These are phyloP conservation scores for Morpho helenor DNA, from an alignment of 2,888 invertebrate species.

Conservation along the genomic window DNA sequence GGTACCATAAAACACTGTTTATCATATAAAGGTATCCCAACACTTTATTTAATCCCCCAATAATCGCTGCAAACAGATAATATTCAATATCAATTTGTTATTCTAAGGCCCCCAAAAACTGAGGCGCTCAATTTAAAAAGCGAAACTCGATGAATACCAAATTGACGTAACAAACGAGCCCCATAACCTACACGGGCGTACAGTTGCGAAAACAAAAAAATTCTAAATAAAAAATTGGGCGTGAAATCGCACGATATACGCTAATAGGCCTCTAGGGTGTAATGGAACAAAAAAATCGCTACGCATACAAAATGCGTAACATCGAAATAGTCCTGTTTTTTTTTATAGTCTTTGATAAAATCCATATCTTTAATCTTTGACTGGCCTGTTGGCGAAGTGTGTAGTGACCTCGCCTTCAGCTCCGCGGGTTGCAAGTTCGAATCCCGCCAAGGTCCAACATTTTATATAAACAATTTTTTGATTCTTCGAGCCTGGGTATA, in stretches of 20 bases:
- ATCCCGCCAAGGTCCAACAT: too few species aligned
- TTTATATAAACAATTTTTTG: too few species aligned
- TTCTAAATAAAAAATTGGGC: slow-evolving; percentile 30
- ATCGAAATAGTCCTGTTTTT: slow-evolving; percentile 11
- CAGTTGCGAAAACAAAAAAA: slow-evolving; percentile 24
- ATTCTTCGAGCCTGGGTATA: too few species aligned
- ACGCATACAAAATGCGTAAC: slow-evolving; percentile 15
- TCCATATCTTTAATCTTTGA: too few species aligned
- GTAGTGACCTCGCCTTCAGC: too few species aligned
- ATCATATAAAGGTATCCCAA: too few species aligned
- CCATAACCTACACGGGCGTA: slow-evolving; percentile 14
- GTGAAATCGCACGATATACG: slow-evolving; percentile 30
- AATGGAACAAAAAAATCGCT: slow-evolving; percentile 22
- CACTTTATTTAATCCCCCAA: too few species aligned
- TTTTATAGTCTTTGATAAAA: slow-evolving; percentile 12
- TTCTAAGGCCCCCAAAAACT: not conserved
- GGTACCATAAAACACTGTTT: too few species aligned
- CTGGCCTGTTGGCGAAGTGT: too few species aligned
- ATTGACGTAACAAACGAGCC: slow-evolving; percentile 10
- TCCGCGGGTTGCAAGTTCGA: too few species aligned
- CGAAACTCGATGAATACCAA: slow-evolving; percentile 11
- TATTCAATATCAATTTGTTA: not conserved
- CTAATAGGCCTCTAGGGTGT: slow-evolving; percentile 31
- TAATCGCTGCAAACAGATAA: not conserved
- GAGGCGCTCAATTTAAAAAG: slow-evolving; percentile 4